Base-by-base conservation (phyloP, 2,888 invertebrate species). In the Erebia ligea region DNA sequence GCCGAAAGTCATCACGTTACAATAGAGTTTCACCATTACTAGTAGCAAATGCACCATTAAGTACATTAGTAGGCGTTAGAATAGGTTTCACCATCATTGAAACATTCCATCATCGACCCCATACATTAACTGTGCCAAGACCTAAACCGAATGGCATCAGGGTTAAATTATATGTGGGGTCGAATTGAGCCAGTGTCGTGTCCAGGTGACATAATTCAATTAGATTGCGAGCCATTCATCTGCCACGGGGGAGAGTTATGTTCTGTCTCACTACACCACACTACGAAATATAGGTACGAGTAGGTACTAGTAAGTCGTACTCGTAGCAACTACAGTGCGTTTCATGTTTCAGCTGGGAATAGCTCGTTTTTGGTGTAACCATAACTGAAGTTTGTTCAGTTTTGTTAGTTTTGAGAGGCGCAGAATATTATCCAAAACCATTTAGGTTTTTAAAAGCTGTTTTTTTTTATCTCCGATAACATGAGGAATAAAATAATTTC, bases 121-220 rank as follows among this genome's bases (percentile, higher is more conserved):
- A 48, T 62, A 62, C 62, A 62, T 62, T 54, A 54, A 64, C 40
- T 40, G 54, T 40, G 64, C 52, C 63, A 52, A 52, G 25, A 50
- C 34, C 48, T 34, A 64, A 52, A 50, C 25, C 50, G 50, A 50
- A 34, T 19, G 62, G 48, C 42, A 45, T 40, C 45, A 45, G 19
- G 56, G 66, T 66, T 57, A 66, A 66, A 66, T 66, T 66, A 64
- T 66, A 56, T 57, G 56, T 66, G 56, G 45, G 66, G 66, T 66
- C 15, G 21, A 66, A 72, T 69, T 64, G 65, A 71, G 69, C 67
- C 61, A 62, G 63, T 73, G 56, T 56, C 13, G 50, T 67, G 68
- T 71, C 73, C 76, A 76, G 70, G 73, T 77, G 71, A 72, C 73
- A 78, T 78, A 76, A 79, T 78, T 79, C 77, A 79, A 78, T 79